phyloP scores from a whole-genome alignment of 2,888 invertebrate species.

The Nipponacmea schrenckii region DNA sequence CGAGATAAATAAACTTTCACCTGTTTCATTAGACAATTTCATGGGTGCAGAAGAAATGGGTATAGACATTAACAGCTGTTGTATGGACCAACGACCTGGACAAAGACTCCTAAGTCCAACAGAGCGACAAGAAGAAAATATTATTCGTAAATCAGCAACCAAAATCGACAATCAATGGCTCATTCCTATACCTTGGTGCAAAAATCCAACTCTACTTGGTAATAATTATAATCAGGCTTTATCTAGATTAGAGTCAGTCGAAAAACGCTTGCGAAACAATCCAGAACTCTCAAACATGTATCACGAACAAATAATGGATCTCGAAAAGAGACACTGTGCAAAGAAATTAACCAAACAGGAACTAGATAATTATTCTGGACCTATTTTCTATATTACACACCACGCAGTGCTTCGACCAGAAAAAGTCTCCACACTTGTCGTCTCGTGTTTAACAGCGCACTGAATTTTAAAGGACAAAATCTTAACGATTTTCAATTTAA shows the following conservation, averaged over 20 bases:
- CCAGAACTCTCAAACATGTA: background rate
- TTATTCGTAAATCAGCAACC: background rate
- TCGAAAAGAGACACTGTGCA: background rate
- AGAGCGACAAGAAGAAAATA: background rate
- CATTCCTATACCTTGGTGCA: background rate
- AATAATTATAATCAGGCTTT: background rate
- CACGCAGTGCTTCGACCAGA: background rate
- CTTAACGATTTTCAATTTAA: background rate
- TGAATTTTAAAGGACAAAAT: background rate
- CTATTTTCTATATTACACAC: background rate
- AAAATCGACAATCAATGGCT: background rate
- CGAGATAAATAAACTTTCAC: background rate
- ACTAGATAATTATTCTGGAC: background rate
- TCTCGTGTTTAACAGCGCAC: background rate
- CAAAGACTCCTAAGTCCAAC: background rate
- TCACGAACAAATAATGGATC: background rate
- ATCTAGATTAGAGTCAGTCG: background rate
- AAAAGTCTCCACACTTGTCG: background rate
- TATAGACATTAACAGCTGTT: background rate
- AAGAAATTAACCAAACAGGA: background rate
- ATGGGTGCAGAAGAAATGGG: background rate
- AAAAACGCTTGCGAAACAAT: background rate
- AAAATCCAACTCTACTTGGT: background rate
- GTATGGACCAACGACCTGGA: background rate
- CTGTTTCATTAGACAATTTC: background rate